These are phyloP conservation scores for Agelaius tricolor DNA, from an alignment of 2,113 vertebrate species.

Conservation along the genomic window DNA sequence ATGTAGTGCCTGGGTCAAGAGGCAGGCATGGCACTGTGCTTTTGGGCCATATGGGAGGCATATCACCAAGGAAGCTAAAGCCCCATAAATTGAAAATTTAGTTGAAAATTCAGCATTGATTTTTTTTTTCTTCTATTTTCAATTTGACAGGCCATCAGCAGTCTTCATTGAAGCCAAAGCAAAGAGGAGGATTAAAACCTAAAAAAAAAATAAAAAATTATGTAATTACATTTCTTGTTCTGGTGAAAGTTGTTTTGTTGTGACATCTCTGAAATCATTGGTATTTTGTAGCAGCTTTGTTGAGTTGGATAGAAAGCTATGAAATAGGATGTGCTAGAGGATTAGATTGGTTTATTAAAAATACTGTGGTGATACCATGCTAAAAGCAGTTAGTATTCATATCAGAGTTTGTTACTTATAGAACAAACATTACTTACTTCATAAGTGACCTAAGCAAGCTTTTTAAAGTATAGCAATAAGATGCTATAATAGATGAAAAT, in stretches of 20 bases:
- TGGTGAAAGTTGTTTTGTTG: slow-evolving; percentile 7
- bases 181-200: background rate
- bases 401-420: background rate
- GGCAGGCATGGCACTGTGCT: background rate
- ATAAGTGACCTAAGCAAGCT: background rate
- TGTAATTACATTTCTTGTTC: slow-evolving; percentile 3
- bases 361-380: background rate
- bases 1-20: background rate
- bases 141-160: background rate
- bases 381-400: background rate
- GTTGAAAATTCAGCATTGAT: background rate
- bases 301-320: background rate
- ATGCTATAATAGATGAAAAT: background rate
- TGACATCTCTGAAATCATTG: background rate
- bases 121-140: background rate
- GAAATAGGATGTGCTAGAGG: background rate
- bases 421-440: background rate
- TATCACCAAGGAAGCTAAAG: background rate
- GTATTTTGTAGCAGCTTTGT: background rate
- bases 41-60: background rate
- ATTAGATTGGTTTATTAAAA: background rate
- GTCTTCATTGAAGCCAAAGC: background rate
- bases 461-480: background rate
- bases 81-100: background rate
- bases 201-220: background rate